Evolutionary conservation across 2,113 vertebrate genomes (phyloP).

Genomic region (Oryzias javanicus): DNA sequence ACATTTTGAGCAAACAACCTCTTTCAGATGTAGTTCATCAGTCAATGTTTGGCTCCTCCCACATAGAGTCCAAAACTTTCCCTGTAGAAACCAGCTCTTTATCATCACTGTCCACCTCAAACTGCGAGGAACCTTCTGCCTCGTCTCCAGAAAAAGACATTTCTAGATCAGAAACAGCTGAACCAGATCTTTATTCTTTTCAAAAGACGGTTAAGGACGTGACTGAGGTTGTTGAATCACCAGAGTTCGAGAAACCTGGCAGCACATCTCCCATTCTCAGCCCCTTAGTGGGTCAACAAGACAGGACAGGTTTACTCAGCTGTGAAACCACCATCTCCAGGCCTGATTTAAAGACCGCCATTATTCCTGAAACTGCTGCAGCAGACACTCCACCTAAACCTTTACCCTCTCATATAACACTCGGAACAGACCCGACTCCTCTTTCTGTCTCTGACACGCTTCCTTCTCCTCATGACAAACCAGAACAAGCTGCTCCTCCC

Average conservation of each 20-base stretch:
- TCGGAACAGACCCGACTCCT: background rate
- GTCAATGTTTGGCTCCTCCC: constrained; percentile 2
- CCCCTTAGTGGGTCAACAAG: background rate
- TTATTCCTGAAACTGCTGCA: background rate
- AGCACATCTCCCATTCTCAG: background rate
- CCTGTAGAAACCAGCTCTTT: constrained; percentile 9
- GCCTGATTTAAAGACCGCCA: constrained; percentile 13
- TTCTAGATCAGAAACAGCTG: constrained; percentile 6
- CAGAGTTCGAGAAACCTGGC: constrained; percentile 8
- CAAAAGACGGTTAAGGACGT: constrained; percentile 11
- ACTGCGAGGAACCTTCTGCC: constrained; percentile 6
- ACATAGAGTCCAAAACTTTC: constrained; percentile 13
- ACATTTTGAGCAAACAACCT: background rate
- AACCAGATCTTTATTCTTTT: constrained; percentile 17
- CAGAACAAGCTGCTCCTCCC: constrained; percentile 5
- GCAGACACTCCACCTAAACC: background rate
- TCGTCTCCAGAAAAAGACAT: constrained; percentile 3
- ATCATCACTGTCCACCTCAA: constrained; percentile 10
- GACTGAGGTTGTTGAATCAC: constrained; percentile 1
- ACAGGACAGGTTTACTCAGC: constrained; percentile 6
- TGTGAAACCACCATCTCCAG: constrained; percentile 8
- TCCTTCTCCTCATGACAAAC: constrained; percentile 10
- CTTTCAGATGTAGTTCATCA: constrained; percentile 14
- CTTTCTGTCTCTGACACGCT: constrained; percentile 2
- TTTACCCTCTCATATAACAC: constrained; percentile 14